A percentile compares a stretch with the other conserved stretches of the same genome.
Conservation (phyloP, 2,888 invertebrate genomes). For the Latrodectus elegans region DNA sequence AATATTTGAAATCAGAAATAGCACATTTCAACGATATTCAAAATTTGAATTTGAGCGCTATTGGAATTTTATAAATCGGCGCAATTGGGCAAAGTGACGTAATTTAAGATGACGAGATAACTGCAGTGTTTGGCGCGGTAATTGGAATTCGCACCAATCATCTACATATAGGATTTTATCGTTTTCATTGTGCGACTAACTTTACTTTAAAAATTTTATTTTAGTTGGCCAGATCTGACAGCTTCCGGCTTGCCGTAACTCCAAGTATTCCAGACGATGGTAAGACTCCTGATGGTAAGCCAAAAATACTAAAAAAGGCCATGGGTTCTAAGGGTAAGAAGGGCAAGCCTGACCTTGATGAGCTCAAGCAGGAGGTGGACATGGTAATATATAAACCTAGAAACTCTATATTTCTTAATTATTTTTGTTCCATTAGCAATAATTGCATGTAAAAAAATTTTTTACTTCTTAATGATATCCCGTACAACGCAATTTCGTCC, state of each 20-base stretch:
- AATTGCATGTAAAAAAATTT: no score
- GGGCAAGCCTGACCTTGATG: conserved; percentile 85
- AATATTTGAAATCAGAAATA: no score
- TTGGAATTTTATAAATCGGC: not conserved
- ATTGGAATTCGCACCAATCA: not conserved
- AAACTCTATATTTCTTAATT: no score
- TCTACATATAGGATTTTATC: not conserved
- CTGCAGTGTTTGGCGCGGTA: no score
- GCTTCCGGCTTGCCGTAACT: conserved; percentile 97
- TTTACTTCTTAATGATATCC: no score
- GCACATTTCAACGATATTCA: no score
- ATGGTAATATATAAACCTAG: conserved; percentile 78
- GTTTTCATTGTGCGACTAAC: not conserved
- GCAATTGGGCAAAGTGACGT: no score
- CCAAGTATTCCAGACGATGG: conserved; percentile 94
- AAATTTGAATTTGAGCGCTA: no score
- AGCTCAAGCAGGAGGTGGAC: conserved; percentile 99
- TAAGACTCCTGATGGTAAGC: conserved; percentile 85
- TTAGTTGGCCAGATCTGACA: conserved; percentile 96
- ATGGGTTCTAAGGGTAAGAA: conserved; percentile 73
- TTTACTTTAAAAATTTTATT: conserved; percentile 73
- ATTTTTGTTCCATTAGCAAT: no score
- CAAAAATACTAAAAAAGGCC: conserved; percentile 63
- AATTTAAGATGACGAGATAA: no score
- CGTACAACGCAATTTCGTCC: no score